phyloP scores from a whole-genome alignment of 2,113 vertebrate genomes.

The Clarias gariepinus region DNA sequence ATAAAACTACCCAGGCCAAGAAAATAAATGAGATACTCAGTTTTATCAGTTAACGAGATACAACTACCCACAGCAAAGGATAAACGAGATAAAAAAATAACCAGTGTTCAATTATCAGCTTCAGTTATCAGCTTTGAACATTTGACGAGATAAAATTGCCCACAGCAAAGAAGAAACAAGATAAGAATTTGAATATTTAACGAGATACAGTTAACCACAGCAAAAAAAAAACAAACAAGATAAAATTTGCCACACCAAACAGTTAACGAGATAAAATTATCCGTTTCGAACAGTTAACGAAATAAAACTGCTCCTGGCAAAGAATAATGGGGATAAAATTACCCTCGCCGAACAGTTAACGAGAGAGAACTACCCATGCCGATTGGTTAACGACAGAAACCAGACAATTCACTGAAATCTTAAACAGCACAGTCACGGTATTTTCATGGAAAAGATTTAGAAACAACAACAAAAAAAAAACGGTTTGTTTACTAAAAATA shows the following conservation, averaged over 20 bases:
- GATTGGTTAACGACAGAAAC: not conserved
- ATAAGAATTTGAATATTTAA: not conserved
- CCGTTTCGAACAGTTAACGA: rapidly evolving
- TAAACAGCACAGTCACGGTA: too few species aligned
- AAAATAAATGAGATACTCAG: not conserved
- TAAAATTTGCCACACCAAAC: too few species aligned
- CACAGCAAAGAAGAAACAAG: not conserved
- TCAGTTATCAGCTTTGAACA: too few species aligned
- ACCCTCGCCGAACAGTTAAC: not conserved
- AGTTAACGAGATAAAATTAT: not conserved
- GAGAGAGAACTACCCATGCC: not conserved
- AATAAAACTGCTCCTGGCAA: too few species aligned
- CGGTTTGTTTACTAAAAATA: not conserved
- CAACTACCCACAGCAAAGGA: not conserved
- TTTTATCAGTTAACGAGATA: not conserved
- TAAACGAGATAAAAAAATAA: not conserved
- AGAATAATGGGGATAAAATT: too few species aligned
- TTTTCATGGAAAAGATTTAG: too few species aligned
- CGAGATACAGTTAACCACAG: not conserved
- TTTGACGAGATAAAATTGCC: not conserved
- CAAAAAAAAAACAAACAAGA: not conserved
- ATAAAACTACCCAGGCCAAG: not conserved
- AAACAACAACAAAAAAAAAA: not conserved
- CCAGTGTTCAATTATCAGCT: too few species aligned
- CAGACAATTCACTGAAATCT: too few species aligned